phyloP scores from a whole-genome alignment of 2,113 vertebrate genomes.

The Pelodiscus sinensis region DNA sequence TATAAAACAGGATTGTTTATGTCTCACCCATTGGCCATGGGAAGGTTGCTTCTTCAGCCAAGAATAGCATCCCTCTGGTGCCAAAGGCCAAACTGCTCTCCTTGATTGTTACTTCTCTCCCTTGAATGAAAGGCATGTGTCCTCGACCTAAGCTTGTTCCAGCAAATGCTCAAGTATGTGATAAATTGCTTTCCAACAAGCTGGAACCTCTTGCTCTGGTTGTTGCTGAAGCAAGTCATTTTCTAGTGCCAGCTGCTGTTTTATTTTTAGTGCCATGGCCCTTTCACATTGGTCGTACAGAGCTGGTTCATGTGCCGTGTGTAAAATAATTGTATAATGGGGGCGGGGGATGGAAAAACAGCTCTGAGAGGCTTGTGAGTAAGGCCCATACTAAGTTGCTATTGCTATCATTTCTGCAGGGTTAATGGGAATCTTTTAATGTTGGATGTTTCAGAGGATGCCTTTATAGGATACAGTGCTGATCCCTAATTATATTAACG shows the following conservation, averaged over 20 bases:
- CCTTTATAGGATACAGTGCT: neutral
- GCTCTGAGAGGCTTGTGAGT: neutral
- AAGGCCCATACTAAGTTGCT: neutral
- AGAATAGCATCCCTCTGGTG: neutral
- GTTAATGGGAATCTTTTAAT: neutral
- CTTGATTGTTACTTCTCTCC: neutral
- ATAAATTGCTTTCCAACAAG: neutral
- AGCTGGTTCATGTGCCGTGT: neutral
- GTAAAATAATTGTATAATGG: neutral
- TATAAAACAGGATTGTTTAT: neutral
- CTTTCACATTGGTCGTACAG: neutral
- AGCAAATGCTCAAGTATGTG: neutral
- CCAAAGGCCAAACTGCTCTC: neutral
- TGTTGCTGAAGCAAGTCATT: neutral
- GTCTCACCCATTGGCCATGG: too few species aligned
- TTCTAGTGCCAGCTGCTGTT: neutral
- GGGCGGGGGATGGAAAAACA: too few species aligned
- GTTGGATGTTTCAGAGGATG: neutral
- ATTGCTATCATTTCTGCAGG: neutral
- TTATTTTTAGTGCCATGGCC: neutral
- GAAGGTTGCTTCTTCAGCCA: neutral
- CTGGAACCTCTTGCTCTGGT: neutral
- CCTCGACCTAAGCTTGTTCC: neutral
- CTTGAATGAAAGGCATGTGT: neutral
- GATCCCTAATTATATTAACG: neutral